A percentile compares a stretch with the other conserved stretches of the same genome.
Conservation (phyloP, 2,888 invertebrate genomes). For the Hetaerina titia region DNA sequence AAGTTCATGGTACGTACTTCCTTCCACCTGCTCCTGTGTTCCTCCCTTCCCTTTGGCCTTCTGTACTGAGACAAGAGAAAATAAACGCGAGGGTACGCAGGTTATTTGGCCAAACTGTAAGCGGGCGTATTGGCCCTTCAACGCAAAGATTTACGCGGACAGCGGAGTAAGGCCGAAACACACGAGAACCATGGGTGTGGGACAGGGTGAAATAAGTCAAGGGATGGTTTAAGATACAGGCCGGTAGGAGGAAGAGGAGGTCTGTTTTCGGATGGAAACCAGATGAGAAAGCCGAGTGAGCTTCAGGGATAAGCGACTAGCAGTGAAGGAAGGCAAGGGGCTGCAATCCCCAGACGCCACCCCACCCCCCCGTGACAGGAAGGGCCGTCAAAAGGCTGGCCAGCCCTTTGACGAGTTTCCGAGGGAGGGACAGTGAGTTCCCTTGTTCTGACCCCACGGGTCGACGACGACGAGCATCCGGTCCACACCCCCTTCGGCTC, state of each 20-base stretch:
- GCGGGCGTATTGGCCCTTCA: background rate
- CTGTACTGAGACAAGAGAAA: background rate
- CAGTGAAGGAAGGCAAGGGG: constrained; percentile 12
- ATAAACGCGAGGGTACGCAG: background rate
- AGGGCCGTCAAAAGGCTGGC: background rate
- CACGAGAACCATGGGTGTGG: background rate
- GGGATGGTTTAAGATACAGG: background rate
- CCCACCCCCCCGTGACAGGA: background rate
- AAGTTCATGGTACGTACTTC: background rate
- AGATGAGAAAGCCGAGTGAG: background rate
- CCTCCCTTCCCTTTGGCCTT: background rate
- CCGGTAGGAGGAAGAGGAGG: background rate
- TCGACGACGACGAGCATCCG: background rate
- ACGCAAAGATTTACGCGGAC: background rate
- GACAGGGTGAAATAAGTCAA: background rate
- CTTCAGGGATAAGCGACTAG: background rate
- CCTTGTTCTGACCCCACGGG: background rate
- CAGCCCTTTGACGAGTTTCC: background rate
- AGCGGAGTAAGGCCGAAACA: background rate
- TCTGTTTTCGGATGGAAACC: background rate
- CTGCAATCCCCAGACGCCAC: background rate
- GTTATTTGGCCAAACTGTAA: background rate
- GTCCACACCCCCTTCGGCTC: background rate
- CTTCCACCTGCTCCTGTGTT: background rate
- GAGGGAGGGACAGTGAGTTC: background rate